Evolutionary conservation across 92 coral and sea anemone genomes (phyloP).

Genomic region (Porites cylindrica): DNA sequence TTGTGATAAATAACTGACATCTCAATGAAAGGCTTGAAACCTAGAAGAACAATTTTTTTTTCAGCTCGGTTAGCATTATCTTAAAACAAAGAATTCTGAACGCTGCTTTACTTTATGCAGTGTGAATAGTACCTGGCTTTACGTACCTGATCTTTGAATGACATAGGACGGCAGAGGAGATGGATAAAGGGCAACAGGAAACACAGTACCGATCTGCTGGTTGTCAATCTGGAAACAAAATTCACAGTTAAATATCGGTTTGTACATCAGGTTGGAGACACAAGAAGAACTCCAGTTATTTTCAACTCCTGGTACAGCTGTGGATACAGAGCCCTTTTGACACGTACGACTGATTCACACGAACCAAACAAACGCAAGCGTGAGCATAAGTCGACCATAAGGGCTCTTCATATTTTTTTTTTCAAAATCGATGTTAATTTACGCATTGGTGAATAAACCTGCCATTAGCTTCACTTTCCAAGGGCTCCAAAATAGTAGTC

Average conservation of each 20-base stretch:
- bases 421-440: too few relatives aligned
- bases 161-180: constrained; percentile 84
- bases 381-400: too few relatives aligned
- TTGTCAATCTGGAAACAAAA: constrained; percentile 83
- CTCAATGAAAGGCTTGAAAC: constrained; percentile 94
- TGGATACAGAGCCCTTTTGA: not conserved
- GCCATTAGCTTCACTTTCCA: too few relatives aligned
- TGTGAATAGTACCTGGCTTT: not conserved
- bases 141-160: constrained; percentile 79
- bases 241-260: not conserved
- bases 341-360: too few relatives aligned
- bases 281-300: too few relatives aligned
- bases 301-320: too few relatives aligned
- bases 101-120: not conserved
- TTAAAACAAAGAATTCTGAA: too few relatives aligned
- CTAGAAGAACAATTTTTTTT: constrained; percentile 23
- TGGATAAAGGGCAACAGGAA: constrained; percentile 95
- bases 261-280: not conserved
- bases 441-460: too few relatives aligned
- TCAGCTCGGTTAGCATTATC: too few relatives aligned
- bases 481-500: too few relatives aligned
- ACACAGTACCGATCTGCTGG: constrained; percentile 92
- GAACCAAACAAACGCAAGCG: too few relatives aligned
- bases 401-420: too few relatives aligned
- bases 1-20: constrained; percentile 89